Evolutionary conservation across 30 jellyfish, hydroid and myxozoan genomes (phyloP).

Genomic region (Hydra vulgaris): DNA sequence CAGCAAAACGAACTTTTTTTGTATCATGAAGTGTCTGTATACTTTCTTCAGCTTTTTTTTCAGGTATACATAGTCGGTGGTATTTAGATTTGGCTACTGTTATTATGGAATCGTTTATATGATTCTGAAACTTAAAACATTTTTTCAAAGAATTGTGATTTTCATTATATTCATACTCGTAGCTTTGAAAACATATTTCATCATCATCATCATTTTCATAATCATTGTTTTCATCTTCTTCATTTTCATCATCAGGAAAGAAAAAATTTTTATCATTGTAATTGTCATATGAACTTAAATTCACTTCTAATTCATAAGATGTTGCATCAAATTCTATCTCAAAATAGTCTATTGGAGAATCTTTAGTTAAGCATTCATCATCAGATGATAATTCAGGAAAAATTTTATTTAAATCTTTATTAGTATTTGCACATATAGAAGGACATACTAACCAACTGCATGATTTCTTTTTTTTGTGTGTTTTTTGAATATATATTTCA

Average conservation of each 20-base stretch:
- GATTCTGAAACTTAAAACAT: too few species aligned
- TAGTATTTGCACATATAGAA: not conserved
- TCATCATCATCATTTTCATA: not conserved
- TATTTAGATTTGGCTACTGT: not conserved
- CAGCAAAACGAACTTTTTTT: slow-evolving; percentile 11
- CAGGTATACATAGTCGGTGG: not conserved
- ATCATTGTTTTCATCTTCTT: not conserved
- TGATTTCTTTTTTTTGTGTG: not conserved
- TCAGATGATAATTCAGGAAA: not conserved
- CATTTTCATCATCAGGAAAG: slow-evolving; percentile 1
- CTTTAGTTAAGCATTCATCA: not conserved
- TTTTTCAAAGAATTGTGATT: not conserved
- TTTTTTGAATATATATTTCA: not conserved
- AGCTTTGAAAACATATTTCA: not conserved
- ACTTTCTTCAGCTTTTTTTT: not conserved
- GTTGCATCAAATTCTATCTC: not conserved
- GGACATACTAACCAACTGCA: not conserved
- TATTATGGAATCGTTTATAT: not conserved
- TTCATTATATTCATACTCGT: not conserved
- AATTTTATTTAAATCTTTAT: not conserved
- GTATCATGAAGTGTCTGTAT: not conserved
- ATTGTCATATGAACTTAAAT: not conserved
- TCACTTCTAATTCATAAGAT: not conserved
- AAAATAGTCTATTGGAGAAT: not conserved
- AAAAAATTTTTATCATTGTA: not conserved